A percentile compares a stretch with the other conserved stretches of the same genome.
These are phyloP conservation scores for Labeo rohita DNA, from an alignment of 2,113 vertebrate genomes.

Conservation along the genomic window DNA sequence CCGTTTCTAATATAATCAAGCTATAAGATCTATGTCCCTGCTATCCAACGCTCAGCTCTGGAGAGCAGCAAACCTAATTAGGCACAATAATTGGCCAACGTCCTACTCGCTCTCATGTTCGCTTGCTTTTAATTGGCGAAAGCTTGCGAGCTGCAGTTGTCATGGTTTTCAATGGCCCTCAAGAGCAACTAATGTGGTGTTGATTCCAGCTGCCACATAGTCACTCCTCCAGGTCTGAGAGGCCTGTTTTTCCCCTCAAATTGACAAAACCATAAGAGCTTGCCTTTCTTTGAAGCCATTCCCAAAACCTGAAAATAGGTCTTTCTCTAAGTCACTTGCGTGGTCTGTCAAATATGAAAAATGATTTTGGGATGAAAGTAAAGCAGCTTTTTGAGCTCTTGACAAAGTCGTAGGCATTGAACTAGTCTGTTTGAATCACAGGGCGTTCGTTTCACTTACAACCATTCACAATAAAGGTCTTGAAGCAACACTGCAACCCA, in stretches of 20 bases:
- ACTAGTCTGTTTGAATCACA: constrained; percentile 36
- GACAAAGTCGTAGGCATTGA: neutral
- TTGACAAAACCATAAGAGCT: neutral
- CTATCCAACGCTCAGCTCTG: constrained; percentile 22
- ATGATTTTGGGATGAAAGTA: neutral
- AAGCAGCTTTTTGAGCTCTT: neutral
- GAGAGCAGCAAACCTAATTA: constrained; percentile 63
- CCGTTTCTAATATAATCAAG: constrained; percentile 32
- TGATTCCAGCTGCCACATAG: constrained; percentile 19
- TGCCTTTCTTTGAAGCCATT: constrained; percentile 44
- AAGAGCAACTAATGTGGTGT: constrained; percentile 32
- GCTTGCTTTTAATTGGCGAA: constrained; percentile 50
- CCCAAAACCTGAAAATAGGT: constrained; percentile 1
- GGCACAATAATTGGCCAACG: constrained; percentile 59
- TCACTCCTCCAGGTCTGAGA: constrained; percentile 15
- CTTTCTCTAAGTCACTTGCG: neutral
- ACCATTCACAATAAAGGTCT: constrained; percentile 31
- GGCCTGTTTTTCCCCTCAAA: constrained; percentile 8
- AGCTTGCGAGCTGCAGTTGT: constrained; percentile 35
- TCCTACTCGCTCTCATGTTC: constrained; percentile 54
- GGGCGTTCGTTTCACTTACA: constrained; percentile 37
- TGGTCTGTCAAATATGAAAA: constrained; percentile 12
- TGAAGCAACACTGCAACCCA: constrained; percentile 32
- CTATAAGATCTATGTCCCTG: constrained; percentile 21
- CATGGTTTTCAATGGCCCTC: constrained; percentile 36